These are phyloP conservation scores for Acanthacorydalis orientalis DNA, from an alignment of 2,888 invertebrate genomes.

Conservation along the genomic window DNA sequence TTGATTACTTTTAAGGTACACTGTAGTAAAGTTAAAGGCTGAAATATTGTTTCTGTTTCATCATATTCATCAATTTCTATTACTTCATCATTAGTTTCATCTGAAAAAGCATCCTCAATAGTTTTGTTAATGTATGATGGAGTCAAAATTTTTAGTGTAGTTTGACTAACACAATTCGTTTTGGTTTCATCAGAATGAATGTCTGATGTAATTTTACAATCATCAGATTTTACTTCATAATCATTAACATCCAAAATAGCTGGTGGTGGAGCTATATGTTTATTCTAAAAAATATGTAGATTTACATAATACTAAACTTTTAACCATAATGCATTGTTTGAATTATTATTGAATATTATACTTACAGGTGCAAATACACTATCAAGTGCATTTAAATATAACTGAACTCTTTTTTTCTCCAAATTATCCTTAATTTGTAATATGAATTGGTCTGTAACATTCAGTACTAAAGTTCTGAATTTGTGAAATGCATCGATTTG, in stretches of 20 bases:
- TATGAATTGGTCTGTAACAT: background rate
- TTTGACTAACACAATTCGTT: background rate
- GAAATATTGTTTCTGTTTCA: background rate
- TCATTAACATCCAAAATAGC: background rate
- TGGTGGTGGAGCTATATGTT: background rate
- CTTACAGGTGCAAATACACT: background rate
- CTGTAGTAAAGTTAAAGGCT: conserved; percentile 2
- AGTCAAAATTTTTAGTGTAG: background rate
- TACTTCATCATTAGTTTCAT: background rate
- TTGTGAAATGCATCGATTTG: conserved; percentile 1
- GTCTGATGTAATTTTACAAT: background rate
- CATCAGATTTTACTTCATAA: background rate
- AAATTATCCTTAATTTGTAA: background rate
- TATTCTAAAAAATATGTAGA: background rate
- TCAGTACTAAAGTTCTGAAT: background rate
- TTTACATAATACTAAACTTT: too few species aligned
- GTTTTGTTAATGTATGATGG: background rate
- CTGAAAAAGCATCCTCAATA: background rate
- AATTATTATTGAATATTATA: background rate
- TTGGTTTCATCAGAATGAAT: too few species aligned
- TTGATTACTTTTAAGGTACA: conserved; percentile 1
- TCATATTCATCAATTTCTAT: background rate
- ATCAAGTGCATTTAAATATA: conserved; percentile 2
- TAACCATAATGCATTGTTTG: too few species aligned
- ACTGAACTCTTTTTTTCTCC: background rate